phyloP scores from a whole-genome alignment of 2,113 vertebrate species.

The Addax nasomaculatus region DNA sequence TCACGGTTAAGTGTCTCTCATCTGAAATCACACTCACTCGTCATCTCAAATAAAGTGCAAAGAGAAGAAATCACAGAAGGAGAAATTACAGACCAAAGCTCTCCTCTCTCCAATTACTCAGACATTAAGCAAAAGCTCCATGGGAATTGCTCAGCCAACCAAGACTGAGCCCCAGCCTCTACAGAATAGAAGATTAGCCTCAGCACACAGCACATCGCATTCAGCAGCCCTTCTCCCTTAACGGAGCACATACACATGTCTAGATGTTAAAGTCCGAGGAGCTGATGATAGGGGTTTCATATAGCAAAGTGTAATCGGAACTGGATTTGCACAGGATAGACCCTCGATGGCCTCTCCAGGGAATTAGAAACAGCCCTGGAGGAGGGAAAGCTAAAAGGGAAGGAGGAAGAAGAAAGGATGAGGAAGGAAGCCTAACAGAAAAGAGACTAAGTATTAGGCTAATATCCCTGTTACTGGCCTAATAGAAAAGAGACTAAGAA shows the following conservation, averaged over 20 bases:
- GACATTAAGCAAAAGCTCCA: slow-evolving; percentile 49
- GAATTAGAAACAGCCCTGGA: neutral
- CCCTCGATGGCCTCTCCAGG: neutral
- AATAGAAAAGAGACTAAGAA: neutral
- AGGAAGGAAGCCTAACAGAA: neutral
- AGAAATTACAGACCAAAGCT: slow-evolving; percentile 41
- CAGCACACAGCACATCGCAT: neutral
- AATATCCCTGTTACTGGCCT: neutral
- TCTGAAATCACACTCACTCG: slow-evolving; percentile 59
- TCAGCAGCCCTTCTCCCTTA: neutral
- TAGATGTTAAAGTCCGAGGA: neutral
- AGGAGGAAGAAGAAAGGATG: neutral
- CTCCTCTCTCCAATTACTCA: slow-evolving; percentile 39
- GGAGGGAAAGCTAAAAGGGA: neutral
- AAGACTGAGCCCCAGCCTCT: slow-evolving; percentile 1
- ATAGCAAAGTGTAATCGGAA: neutral
- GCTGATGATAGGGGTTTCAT: neutral
- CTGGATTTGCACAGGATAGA: neutral
- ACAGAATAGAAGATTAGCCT: slow-evolving; percentile 6
- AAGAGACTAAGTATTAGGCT: neutral
- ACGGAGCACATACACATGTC: neutral
- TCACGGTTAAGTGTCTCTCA: slow-evolving; percentile 66
- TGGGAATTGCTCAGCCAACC: slow-evolving; percentile 36
- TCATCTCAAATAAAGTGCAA: slow-evolving; percentile 66
- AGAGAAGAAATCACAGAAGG: slow-evolving; percentile 57